Conservation (phyloP, 2,888 invertebrate species). For the Lissocephala sabroskyi region DNA sequence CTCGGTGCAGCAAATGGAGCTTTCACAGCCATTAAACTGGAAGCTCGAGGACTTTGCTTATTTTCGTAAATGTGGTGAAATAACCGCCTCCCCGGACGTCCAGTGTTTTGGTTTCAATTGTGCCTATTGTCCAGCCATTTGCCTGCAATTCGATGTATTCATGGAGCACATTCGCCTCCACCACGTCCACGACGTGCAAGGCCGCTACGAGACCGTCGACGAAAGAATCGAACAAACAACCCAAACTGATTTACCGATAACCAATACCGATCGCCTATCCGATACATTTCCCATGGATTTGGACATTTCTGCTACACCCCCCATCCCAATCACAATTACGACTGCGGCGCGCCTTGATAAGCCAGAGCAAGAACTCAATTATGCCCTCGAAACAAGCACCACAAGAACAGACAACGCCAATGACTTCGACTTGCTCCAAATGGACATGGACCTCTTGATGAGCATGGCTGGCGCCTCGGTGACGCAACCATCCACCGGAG, state of each 20-base stretch:
- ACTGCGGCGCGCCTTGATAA: slow-evolving; percentile 22
- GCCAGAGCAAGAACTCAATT: slow-evolving; percentile 28
- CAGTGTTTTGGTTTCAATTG: slow-evolving; percentile 65
- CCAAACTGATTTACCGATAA: slow-evolving; percentile 45
- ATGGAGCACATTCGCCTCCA: slow-evolving; percentile 56
- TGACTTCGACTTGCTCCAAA: slow-evolving; percentile 20
- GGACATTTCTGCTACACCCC: too few relatives aligned
- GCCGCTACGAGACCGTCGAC: slow-evolving; percentile 43
- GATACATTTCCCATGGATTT: too few relatives aligned
- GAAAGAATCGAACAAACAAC: slow-evolving; percentile 40
- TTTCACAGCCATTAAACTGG: slow-evolving; percentile 40
- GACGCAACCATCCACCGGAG: slow-evolving; percentile 16
- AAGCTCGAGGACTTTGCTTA: slow-evolving; percentile 61
- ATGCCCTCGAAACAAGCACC: slow-evolving; percentile 20
- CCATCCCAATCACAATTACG: neutral
- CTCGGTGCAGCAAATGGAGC: slow-evolving; percentile 18
- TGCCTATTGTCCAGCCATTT: slow-evolving; percentile 61
- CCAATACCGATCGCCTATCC: slow-evolving; percentile 18
- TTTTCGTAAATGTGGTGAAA: slow-evolving; percentile 66
- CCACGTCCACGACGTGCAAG: slow-evolving; percentile 53
- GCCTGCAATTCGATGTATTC: slow-evolving; percentile 59
- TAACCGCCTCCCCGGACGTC: slow-evolving; percentile 63
- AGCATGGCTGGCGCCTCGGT: slow-evolving; percentile 5
- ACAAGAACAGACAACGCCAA: too few relatives aligned
- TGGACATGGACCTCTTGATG: slow-evolving; percentile 24